Base-by-base conservation (phyloP, 2,888 invertebrate genomes). In the Sesamia inferens region DNA sequence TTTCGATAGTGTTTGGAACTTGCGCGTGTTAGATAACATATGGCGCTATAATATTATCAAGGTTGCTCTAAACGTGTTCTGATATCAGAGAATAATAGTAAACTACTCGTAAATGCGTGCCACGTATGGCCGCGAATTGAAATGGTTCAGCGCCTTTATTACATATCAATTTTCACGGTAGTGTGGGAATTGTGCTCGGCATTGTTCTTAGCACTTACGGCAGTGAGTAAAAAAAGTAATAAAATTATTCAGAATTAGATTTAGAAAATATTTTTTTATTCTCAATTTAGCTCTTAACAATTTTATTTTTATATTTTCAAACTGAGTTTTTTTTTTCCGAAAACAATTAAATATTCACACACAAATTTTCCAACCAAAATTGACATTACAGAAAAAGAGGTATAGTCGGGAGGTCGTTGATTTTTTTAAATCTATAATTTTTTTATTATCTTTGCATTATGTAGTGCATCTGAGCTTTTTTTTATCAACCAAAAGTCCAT, bases 81-180 rank as follows among this genome's bases (percentile, higher is more conserved):
- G 14, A 55, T 51, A 39, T 78, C 4, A 47, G 4, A 42, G 39
- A 55, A 75, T 78, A 51, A 51, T 44, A 57, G 44, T 8, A n/a
- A n/a, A 48, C 13, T n/a, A 48, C 22, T 70, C 1, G 5, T 10
- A 2, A 57, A 78, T 44, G 42, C 62, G 19, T 16, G 31, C 13
- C 71, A 57, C 51, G 48, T 63, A 39, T 19, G 19, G 3, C 39
- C 31, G 22, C 10, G 7, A 51, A 75, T 78, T 71, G 44, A 71
- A 75, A 71, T 63, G 44, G 55, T 63, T 71, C 44, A 62, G 55
- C 48, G 14, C 42, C 8, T 78, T 55, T 48, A 31, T 31, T 31
- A 31, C 1, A 31, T 22, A 22, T 62, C 4, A 44, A 78, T 51
- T 55, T 57, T 19, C 62, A 19, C 44, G 19, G 11, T 19, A 5